Base-by-base conservation (phyloP, 2,797 vertebrate species). In the Myioborus miniatus region DNA sequence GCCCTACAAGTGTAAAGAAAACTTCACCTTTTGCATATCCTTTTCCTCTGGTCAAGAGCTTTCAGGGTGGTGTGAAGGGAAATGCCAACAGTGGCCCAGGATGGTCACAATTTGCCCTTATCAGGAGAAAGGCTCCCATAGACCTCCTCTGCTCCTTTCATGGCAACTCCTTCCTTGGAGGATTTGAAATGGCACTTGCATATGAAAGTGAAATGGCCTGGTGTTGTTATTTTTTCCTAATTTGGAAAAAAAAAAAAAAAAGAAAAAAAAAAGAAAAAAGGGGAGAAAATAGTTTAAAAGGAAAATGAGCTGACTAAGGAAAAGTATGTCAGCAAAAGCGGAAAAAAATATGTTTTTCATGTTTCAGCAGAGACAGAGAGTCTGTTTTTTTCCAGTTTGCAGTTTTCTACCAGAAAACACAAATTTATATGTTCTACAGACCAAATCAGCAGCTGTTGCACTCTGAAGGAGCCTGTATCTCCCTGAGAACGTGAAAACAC, bases 261-360 rank as follows among this genome's bases (percentile, higher is more conserved):
- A 12, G 8, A 9, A 5, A 1, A 0, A 8, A 37, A 5, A 9
- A n/a, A 6, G 1, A 8, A 47, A 34, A 30, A n/a, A 15, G 0
- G 1, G 4, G 6, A 6, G 2, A 0, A 11, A 49, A 47, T 2
- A 6, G 46, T 84, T 64, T 36, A 27, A 78, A 83, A 87, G 47
- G n/a, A 74, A 77, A 89, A 67, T 70, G 37, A 86, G 34, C 82
- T 78, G 59, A 41, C 29, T 58, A 53, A 16, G 41, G 59, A 78
- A 88, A 92, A 71, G 6, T 29, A 49, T 13, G 63, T 76, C 65
- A 89, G 69, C 69, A 81, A 76, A 87, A 75, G 52, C 14, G 49
- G 86, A 69, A 93, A 94, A 86, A 77, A 6, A 3, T 13, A 36
- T 1, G 2, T 71, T 87, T 23, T 55, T 78, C 39, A 75, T 62